Conservation (phyloP, 2,888 invertebrate genomes). For the Pardosa pseudoannulata region DNA sequence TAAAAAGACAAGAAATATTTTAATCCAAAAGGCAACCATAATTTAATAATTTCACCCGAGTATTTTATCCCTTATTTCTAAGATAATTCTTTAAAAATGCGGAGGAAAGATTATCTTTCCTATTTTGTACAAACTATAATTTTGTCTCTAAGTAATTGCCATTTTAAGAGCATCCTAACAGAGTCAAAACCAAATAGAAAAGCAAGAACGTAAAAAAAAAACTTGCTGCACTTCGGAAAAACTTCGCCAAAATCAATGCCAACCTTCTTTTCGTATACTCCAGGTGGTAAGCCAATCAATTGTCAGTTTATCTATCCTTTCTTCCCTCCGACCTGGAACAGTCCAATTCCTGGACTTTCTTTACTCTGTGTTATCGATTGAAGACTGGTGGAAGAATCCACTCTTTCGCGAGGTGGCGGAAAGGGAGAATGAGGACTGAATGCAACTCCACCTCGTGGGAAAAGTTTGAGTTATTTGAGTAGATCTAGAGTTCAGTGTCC, state of each 20-base stretch:
- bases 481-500: constrained; percentile 56
- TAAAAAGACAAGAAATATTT: too few relatives aligned
- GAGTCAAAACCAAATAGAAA: not conserved
- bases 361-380: constrained; percentile 42
- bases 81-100: too few relatives aligned
- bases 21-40: too few relatives aligned
- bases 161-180: not conserved
- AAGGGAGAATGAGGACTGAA: not conserved
- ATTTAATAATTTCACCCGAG: too few relatives aligned
- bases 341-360: constrained; percentile 33
- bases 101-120: too few relatives aligned
- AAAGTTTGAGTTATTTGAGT: constrained; percentile 23
- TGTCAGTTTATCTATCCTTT: constrained; percentile 30
- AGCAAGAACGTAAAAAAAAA: not conserved
- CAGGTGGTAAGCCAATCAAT: constrained; percentile 69
- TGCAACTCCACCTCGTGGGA: constrained; percentile 46
- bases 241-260: constrained; percentile 63
- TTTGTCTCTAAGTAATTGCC: not conserved
- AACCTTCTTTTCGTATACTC: too few relatives aligned
- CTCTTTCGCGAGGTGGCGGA: not conserved
- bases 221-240: constrained; percentile 20
- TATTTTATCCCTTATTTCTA: too few relatives aligned
- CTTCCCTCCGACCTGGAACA: constrained; percentile 30
- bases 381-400: constrained; percentile 28
- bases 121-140: too few relatives aligned